phyloP scores from a whole-genome alignment of 2,113 vertebrate genomes.

The Actenoides hombroni region DNA sequence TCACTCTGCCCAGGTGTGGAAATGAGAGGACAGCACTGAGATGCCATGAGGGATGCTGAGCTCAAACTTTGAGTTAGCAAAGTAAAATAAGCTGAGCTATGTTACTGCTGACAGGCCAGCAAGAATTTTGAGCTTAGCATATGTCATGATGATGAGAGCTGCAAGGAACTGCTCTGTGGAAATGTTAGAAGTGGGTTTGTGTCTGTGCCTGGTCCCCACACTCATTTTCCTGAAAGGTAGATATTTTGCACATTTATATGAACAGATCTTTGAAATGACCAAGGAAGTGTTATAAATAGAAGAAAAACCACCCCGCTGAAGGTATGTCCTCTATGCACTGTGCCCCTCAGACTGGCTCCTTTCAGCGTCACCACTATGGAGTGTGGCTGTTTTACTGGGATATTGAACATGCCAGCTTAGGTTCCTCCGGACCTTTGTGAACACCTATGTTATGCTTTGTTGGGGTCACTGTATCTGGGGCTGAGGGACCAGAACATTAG shows the following conservation, averaged over 20 bases:
- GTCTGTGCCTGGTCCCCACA: background rate
- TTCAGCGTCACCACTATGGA: rapidly evolving
- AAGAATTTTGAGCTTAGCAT: background rate
- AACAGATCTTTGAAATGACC: background rate
- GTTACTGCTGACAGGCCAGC: background rate
- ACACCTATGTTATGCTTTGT: rapidly evolving
- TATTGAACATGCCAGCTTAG: background rate
- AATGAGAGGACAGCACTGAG: background rate
- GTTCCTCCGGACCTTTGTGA: background rate
- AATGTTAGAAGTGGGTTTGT: background rate
- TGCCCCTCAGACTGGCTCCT: background rate
- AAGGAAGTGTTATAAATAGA: background rate
- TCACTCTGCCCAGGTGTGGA: background rate
- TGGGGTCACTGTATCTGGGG: too few relatives aligned
- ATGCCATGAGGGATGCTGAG: background rate
- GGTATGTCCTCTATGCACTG: too few relatives aligned
- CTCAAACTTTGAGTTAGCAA: background rate
- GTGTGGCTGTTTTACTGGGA: background rate
- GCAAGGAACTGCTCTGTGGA: background rate
- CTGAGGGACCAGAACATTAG: background rate
- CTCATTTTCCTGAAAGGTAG: background rate
- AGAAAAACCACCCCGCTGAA: background rate
- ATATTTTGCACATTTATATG: background rate
- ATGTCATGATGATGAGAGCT: background rate
- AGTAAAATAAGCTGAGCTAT: background rate